Conservation (phyloP, 2,113 vertebrate genomes). For the Pristiophorus japonicus region DNA sequence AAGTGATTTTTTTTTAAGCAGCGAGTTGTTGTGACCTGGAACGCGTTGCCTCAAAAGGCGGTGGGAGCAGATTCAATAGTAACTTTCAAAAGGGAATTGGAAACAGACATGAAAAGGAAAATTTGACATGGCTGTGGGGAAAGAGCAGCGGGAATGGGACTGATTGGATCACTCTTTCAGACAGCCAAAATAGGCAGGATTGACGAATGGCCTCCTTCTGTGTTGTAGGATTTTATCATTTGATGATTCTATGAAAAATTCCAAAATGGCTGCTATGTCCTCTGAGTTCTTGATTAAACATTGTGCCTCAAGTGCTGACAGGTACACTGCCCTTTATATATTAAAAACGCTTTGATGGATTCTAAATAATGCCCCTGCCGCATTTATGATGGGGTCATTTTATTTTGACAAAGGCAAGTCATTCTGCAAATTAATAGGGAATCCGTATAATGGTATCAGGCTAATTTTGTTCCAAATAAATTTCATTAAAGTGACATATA, state of each 20-base stretch:
- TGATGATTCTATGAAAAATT: background rate
- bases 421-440: constrained; percentile 26
- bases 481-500: constrained; percentile 19
- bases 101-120: background rate
- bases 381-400: background rate
- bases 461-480: constrained; percentile 23
- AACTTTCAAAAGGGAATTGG: background rate
- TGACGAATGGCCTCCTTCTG: background rate
- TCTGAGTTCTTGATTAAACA: background rate
- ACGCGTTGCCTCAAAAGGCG: background rate
- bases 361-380: background rate
- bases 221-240: background rate
- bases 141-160: background rate
- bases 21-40: background rate
- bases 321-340: constrained; percentile 8
- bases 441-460: constrained; percentile 7
- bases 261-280: background rate
- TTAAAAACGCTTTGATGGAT: background rate
- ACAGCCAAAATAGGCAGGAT: background rate
- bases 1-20: too few relatives aligned
- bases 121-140: background rate
- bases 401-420: constrained; percentile 15
- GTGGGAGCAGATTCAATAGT: background rate
- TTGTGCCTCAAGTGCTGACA: background rate
- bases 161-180: background rate